A percentile compares a stretch with the other conserved stretches of the same genome.
phyloP scores from a whole-genome alignment of 2,888 invertebrate species.

The Lordiphosa fenestrarum region DNA sequence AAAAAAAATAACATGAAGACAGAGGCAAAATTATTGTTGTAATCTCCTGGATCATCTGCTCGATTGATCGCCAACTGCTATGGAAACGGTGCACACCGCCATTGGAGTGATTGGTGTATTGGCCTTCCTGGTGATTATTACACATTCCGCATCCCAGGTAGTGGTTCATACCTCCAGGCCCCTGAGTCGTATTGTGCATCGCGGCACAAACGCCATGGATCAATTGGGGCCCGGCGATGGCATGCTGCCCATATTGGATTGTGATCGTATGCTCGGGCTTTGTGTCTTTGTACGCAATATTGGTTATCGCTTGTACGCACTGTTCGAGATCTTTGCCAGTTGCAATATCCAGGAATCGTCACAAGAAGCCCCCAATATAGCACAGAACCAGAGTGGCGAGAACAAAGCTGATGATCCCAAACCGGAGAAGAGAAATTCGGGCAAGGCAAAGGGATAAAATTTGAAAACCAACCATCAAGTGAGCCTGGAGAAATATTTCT shows the following conservation, averaged over 20 bases:
- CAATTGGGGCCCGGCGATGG: conserved; percentile 13
- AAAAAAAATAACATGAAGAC: neutral
- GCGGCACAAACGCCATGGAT: conserved; percentile 9
- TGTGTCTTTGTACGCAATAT: conserved; percentile 1
- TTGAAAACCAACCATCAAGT: neutral
- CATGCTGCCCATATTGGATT: conserved; percentile 6
- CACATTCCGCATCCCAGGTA: conserved; percentile 5
- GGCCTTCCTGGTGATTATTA: conserved; percentile 23
- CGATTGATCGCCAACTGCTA: neutral
- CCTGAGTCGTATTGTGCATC: conserved; percentile 5
- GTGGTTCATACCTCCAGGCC: neutral
- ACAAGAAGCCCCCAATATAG: neutral
- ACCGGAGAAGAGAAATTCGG: no score
- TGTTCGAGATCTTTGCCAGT: conserved; percentile 7
- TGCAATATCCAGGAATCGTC: neutral
- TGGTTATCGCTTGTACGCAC: neutral
- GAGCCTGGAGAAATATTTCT: neutral
- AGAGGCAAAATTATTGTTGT: neutral
- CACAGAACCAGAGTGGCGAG: neutral
- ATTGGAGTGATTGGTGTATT: conserved; percentile 24
- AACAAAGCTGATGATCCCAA: no score
- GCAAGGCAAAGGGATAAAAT: no score
- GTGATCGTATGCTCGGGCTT: neutral
- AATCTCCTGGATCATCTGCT: neutral
- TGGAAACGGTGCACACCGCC: conserved; percentile 21